A percentile compares a stretch with the other conserved stretches of the same genome.
Conservation (phyloP, 2,797 vertebrate genomes). For the Xyrichtys novacula region DNA sequence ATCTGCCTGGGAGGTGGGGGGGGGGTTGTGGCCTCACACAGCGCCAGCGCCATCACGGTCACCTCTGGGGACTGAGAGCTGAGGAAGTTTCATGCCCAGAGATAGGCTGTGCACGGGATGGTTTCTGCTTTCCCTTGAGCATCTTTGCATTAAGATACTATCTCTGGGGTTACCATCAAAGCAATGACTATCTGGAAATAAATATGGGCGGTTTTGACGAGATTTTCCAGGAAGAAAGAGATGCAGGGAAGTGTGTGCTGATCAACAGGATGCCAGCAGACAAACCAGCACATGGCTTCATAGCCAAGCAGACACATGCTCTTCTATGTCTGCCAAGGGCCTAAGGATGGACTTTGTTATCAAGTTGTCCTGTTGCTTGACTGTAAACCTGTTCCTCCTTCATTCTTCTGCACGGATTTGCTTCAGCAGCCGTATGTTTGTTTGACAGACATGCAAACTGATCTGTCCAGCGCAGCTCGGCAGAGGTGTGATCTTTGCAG, state of each 20-base stretch:
- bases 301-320: background rate
- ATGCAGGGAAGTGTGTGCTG: constrained; percentile 46
- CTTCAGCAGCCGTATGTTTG: constrained; percentile 42
- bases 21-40: constrained; percentile 35
- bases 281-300: constrained; percentile 12
- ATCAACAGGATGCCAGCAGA: constrained; percentile 2
- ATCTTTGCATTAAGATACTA: constrained; percentile 62
- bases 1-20: constrained; percentile 54
- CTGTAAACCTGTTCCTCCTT: constrained; percentile 45
- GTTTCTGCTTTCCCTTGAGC: constrained; percentile 42
- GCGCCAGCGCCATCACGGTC: constrained; percentile 52
- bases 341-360: constrained; percentile 26
- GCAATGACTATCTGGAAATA: constrained; percentile 31
- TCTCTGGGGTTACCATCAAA: constrained; percentile 45
- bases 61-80: constrained; percentile 39
- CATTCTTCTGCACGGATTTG: constrained; percentile 9
- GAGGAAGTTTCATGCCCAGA: constrained; percentile 39
- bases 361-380: constrained; percentile 36
- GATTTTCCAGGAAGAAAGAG: constrained; percentile 47
- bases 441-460: constrained; percentile 33
- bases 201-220: constrained; percentile 25
- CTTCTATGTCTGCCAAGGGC: background rate
- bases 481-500: constrained; percentile 40
- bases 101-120: constrained; percentile 29
- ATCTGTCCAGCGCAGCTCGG: constrained; percentile 20